Conservation (phyloP, 2,797 vertebrate species). For the Pygocentrus nattereri region DNA sequence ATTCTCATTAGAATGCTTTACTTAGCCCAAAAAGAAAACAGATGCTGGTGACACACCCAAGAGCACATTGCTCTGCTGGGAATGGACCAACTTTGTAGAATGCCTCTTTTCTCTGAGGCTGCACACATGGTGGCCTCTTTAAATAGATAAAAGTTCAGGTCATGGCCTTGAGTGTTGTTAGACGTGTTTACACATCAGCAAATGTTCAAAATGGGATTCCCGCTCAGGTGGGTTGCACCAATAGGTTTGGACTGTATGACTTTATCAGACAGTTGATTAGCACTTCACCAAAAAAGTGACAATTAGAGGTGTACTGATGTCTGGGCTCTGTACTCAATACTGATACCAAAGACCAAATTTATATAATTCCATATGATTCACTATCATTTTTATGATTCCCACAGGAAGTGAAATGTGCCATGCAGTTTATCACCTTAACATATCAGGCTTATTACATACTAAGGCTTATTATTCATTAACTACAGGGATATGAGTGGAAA, state of each 20-base stretch:
- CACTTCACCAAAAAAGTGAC: not conserved
- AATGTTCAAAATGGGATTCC: not conserved
- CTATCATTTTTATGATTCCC: not conserved
- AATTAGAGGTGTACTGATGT: not conserved
- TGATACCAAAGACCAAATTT: not conserved
- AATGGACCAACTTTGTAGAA: conserved; percentile 8
- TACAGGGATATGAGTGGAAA: too few species aligned
- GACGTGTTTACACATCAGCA: conserved; percentile 23
- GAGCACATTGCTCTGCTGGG: conserved; percentile 7
- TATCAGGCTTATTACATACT: too few species aligned
- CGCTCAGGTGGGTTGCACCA: not conserved
- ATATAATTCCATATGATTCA: not conserved
- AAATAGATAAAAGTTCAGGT: conserved; percentile 16
- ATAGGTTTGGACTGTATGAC: not conserved
- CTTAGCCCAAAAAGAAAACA: conserved; percentile 42
- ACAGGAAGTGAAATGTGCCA: too few species aligned
- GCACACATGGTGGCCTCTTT: not conserved
- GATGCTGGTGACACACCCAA: conserved; percentile 24
- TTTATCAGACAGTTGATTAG: not conserved
- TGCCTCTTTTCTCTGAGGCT: not conserved
- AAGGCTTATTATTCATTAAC: too few species aligned
- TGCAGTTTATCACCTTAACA: too few species aligned
- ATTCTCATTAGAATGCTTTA: conserved; percentile 31
- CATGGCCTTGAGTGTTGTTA: conserved; percentile 14
- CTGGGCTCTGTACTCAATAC: not conserved